Percentiles rank a stretch among this genome's conserved stretches.
Conservation (phyloP, 2,113 vertebrate species). For the Halichoerus grypus region DNA sequence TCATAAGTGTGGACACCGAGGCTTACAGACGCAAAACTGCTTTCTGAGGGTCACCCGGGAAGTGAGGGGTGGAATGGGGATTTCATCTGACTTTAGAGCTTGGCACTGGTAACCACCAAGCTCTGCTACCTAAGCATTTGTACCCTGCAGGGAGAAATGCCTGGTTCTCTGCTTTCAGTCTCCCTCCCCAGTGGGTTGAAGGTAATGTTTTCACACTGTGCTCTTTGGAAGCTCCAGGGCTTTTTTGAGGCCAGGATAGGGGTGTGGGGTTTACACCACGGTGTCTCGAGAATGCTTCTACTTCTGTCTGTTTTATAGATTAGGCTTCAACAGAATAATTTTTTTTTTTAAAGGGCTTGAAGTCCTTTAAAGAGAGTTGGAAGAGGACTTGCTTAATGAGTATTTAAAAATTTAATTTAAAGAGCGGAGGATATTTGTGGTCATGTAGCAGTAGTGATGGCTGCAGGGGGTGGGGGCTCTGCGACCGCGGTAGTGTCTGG, state of each 20-base stretch:
- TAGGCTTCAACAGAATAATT: neutral
- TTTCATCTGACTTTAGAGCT: neutral
- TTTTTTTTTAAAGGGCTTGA: neutral
- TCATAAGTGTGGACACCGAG: neutral
- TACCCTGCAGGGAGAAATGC: neutral
- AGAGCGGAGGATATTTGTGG: neutral
- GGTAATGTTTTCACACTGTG: neutral
- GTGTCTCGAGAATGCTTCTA: neutral
- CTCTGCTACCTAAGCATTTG: neutral
- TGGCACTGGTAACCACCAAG: neutral
- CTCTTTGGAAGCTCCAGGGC: neutral
- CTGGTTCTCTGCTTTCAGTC: neutral
- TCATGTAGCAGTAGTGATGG: neutral
- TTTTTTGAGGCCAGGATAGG: neutral
- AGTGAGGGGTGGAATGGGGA: neutral
- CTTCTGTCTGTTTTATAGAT: neutral
- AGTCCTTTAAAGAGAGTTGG: neutral
- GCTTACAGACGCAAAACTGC: neutral
- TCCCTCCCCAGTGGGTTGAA: neutral
- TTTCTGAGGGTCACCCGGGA: neutral
- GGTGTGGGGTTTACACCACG: neutral
- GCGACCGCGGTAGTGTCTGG: rapidly evolving
- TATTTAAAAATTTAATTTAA: neutral
- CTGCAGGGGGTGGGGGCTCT: rapidly evolving
- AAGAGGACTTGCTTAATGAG: neutral